Evolutionary conservation across 2,797 vertebrate species (phyloP).

Genomic region (Sebastes nivosus): DNA sequence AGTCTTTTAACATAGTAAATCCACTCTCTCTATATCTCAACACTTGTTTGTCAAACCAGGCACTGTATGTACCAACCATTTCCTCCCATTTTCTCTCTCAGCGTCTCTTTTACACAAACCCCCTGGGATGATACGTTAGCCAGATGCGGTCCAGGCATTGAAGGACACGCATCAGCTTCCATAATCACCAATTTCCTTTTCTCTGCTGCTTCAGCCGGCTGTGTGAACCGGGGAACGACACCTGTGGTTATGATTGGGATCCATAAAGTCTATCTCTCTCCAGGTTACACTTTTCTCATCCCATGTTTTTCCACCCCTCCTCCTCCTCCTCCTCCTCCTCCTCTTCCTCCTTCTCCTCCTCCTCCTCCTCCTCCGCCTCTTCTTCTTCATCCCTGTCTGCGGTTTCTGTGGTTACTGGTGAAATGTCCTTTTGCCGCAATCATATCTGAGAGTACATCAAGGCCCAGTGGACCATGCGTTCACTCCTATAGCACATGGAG

Average conservation of each 20-base stretch:
- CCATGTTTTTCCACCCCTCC: neutral
- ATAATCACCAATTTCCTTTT: conserved; percentile 35
- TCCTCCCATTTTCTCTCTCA: neutral
- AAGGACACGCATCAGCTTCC: conserved; percentile 22
- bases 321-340: neutral
- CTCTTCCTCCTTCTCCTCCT: neutral
- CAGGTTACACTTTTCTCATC: conserved; percentile 15
- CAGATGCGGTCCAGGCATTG: neutral
- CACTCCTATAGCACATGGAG: neutral
- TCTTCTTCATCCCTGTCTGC: neutral
- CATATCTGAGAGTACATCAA: conserved; percentile 6
- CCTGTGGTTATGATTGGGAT: conserved; percentile 25
- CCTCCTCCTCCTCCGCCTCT: neutral
- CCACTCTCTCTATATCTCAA: neutral
- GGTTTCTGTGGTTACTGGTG: conserved; percentile 12
- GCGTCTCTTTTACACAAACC: neutral
- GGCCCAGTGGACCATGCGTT: conserved; percentile 26
- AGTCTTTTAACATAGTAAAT: neutral
- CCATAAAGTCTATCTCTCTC: conserved; percentile 36
- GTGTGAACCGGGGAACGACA: neutral
- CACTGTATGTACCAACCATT: neutral
- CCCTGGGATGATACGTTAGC: neutral
- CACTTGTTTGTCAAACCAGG: neutral
- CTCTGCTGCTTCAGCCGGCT: conserved; percentile 19
- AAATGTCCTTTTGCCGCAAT: conserved; percentile 50